phyloP scores from a whole-genome alignment of 2,888 invertebrate species.

The Drosophila niveifrons region DNA sequence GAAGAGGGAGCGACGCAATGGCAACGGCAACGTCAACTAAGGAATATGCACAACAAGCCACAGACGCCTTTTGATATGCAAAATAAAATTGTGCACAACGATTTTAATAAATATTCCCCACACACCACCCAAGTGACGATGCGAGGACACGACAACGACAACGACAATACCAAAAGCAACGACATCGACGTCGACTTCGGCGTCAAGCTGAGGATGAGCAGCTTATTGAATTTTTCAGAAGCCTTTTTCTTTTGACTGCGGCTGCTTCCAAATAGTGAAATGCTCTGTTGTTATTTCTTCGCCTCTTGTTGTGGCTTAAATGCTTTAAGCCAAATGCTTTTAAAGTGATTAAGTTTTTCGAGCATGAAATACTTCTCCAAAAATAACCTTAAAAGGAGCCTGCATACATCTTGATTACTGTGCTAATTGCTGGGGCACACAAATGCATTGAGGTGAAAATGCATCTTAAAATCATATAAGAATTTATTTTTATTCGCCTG shows the following conservation, averaged over 20 bases:
- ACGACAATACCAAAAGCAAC: neutral
- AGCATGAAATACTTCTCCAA: neutral
- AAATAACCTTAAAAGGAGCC: neutral
- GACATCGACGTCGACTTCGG: constrained; percentile 12
- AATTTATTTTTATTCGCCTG: neutral
- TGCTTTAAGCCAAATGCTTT: constrained; percentile 52
- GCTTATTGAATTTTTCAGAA: constrained; percentile 78
- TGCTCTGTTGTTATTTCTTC: constrained; percentile 2
- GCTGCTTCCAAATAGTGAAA: neutral
- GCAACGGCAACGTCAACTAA: constrained; percentile 1
- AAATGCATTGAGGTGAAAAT: constrained; percentile 2
- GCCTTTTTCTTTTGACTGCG: constrained; percentile 46
- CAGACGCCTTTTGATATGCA: constrained; percentile 76
- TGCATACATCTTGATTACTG: constrained; percentile 3
- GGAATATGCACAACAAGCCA: constrained; percentile 40
- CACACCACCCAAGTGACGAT: constrained; percentile 37
- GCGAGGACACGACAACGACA: constrained; percentile 28
- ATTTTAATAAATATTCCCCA: constrained; percentile 79
- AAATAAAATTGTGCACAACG: constrained; percentile 77
- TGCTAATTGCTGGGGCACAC: constrained; percentile 13
- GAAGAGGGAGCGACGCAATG: neutral
- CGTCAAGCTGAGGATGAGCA: constrained; percentile 44
- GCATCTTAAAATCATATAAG: neutral
- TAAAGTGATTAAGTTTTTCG: constrained; percentile 43
- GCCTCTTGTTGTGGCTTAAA: constrained; percentile 32